Evolutionary conservation across 2,797 vertebrate species (phyloP).

Genomic region (Alectoris magna): DNA sequence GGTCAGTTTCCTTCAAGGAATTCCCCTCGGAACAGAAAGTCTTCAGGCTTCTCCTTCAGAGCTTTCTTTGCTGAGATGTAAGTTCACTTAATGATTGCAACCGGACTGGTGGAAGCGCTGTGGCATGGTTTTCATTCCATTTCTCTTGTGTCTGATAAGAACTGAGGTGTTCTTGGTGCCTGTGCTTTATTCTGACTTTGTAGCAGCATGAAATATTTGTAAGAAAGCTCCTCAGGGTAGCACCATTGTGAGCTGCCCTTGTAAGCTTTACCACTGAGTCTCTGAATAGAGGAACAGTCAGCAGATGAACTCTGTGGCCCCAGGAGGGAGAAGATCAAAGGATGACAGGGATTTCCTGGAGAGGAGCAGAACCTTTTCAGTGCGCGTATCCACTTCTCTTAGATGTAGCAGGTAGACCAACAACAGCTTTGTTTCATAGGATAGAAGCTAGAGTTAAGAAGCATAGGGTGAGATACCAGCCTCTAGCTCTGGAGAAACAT

Average conservation of each 20-base stretch:
- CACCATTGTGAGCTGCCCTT: not conserved
- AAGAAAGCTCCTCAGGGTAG: not conserved
- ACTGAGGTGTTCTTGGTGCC: not conserved
- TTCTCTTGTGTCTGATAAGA: not conserved
- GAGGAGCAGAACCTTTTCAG: not conserved
- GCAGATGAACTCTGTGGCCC: not conserved
- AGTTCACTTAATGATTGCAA: not conserved
- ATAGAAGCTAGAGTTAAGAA: not conserved
- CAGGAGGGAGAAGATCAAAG: not conserved
- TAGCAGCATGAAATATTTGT: not conserved
- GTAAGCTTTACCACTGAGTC: not conserved
- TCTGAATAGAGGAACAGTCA: not conserved
- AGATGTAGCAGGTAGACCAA: not conserved
- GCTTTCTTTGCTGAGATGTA: not conserved
- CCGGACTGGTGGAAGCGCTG: not conserved
- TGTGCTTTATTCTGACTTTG: not conserved
- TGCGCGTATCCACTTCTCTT: not conserved
- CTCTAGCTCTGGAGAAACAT: not conserved
- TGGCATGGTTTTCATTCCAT: not conserved
- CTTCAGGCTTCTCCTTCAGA: not conserved
- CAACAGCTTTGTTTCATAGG: not conserved
- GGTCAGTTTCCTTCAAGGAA: not conserved
- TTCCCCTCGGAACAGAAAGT: not conserved
- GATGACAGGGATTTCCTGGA: not conserved
- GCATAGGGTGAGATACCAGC: not conserved